phyloP scores from a whole-genome alignment of 2,888 invertebrate species.

The Liopterus haemorrhoidalis region DNA sequence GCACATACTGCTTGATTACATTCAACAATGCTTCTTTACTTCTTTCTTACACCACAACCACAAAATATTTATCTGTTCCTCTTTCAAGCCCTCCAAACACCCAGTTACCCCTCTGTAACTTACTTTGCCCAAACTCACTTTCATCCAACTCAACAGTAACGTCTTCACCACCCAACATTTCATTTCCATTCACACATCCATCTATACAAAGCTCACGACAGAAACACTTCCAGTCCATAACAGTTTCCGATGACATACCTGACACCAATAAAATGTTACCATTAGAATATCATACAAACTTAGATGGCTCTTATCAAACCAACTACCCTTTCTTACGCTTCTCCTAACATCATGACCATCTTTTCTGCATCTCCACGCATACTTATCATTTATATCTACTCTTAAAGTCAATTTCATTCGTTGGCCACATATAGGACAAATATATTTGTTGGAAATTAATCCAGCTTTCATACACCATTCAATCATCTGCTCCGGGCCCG shows the following conservation, averaged over 20 bases:
- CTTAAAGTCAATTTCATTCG: not conserved
- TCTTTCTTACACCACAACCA: not conserved
- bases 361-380: not conserved
- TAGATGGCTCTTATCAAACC: not conserved
- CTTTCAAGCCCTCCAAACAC: slow-evolving; percentile 2
- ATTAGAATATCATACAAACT: not conserved
- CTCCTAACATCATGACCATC: not conserved
- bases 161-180: not conserved
- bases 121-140: slow-evolving; percentile 4
- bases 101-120: not conserved
- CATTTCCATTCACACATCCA: not conserved
- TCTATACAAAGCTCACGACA: not conserved
- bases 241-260: not conserved
- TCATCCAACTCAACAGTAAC: slow-evolving; percentile 1
- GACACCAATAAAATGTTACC: not conserved
- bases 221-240: not conserved
- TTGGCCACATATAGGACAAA: not conserved
- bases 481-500: not conserved
- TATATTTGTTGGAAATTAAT: not conserved
- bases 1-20: slow-evolving; percentile 28
- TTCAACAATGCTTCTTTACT: slow-evolving; percentile 15
- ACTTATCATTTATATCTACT: not conserved
- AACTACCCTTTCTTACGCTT: not conserved
- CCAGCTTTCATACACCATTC: not conserved
- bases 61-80: not conserved